phyloP scores from a whole-genome alignment of 2,797 vertebrate genomes.

The Mus minutoides region DNA sequence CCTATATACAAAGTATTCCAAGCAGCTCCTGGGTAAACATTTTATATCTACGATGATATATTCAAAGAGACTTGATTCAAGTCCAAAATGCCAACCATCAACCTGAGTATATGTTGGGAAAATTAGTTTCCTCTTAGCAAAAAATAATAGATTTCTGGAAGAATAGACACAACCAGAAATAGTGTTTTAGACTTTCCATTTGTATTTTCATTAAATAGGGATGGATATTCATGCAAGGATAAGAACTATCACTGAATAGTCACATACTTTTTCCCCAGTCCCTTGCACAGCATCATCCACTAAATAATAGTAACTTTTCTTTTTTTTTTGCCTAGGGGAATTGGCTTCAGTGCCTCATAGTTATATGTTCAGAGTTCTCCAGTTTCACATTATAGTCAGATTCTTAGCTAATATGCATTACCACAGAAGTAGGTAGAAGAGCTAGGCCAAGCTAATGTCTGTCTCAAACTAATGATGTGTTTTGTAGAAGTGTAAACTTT shows the following conservation, averaged over 20 bases:
- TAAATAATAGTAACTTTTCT: neutral
- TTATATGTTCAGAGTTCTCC: neutral
- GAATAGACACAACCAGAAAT: neutral
- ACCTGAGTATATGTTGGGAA: neutral
- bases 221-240: neutral
- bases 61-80: neutral
- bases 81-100: neutral
- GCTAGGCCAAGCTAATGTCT: neutral
- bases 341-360: rapidly evolving
- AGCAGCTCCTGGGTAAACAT: neutral
- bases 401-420: neutral
- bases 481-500: neutral
- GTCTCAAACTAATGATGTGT: neutral
- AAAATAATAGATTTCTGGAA: neutral
- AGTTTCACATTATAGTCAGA: neutral
- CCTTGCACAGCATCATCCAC: too few species aligned
- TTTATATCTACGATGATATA: neutral
- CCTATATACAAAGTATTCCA: neutral
- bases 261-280: neutral
- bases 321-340: rapidly evolving
- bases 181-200: neutral
- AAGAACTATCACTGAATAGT: neutral
- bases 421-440: neutral
- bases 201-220: neutral
- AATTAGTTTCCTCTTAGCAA: neutral